Evolutionary conservation across 1,140 invertebrate genomes (phyloP), one percentile per base, ranked within the genome.

Genomic region (Aethina tumida): DNA sequence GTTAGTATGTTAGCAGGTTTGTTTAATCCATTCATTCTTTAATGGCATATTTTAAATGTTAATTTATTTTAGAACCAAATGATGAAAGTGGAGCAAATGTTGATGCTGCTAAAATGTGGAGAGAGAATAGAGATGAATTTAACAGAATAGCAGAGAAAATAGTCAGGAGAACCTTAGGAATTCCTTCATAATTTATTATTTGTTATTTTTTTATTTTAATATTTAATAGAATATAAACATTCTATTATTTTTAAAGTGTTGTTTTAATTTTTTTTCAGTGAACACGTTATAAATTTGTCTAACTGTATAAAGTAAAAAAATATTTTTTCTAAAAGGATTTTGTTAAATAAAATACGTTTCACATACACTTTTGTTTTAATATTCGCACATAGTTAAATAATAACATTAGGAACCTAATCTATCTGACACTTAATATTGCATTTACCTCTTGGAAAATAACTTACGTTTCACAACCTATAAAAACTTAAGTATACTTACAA

Each of bases 41-140:
- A n/a, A n/a, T n/a, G n/a, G n/a, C n/a, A n/a, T 5, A 20, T 7
- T 34, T 33, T 15, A 12, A 7, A 9, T 40, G n/a, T 14, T 8
- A 27, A 9, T 14, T 6, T 47, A 39, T 66, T 69, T 8, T 58
- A 84, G 96, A 99, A 63, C 96, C 97, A 3, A 99, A 99, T 67
- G 95, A 97, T 63, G 97, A 99, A 64, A 97, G 93, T 66, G 93
- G 95, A 16, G 97, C 97, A 1, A 99, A 99, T 69, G 95, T 99
- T 0, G 96, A 99, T 68, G 97, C 97, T 4, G 95, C 96, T 0
- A 99, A 99, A 70, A 97, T 97, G 86, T 99, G 94, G 94, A 68
- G 97, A 39, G 95, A 99, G 60, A 82, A 98, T 62, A 67, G 94
- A 19, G 72, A 80, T 13, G 84, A 96, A 63, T 99, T 99, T 63